phyloP scores from a whole-genome alignment of 2,888 invertebrate species.

The Xestia sexstrigata region DNA sequence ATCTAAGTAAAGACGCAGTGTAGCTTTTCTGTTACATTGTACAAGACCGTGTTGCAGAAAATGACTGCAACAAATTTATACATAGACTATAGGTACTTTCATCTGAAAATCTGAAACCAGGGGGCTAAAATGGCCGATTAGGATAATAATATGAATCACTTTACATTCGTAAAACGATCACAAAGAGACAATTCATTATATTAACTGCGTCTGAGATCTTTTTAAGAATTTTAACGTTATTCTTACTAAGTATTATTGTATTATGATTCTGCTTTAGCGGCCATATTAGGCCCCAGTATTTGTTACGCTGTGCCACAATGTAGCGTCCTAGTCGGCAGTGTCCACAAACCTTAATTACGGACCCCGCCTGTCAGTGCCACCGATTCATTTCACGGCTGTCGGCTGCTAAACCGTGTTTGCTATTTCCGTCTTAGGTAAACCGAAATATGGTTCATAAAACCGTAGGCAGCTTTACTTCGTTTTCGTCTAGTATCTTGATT shows the following conservation, averaged over 20 bases:
- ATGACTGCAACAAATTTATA: not conserved
- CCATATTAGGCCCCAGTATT: not conserved
- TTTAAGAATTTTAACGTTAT: no score
- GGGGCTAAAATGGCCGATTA: no score
- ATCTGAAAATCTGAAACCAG: not conserved
- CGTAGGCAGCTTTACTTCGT: not conserved
- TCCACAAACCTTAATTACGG: slow-evolving; percentile 25
- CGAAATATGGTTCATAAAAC: not conserved
- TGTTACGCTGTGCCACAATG: slow-evolving; percentile 17
- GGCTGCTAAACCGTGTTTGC: not conserved
- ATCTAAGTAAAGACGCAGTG: not conserved
- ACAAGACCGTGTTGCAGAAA: not conserved
- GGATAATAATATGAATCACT: no score
- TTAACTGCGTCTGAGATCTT: no score
- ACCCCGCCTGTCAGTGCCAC: slow-evolving; percentile 12
- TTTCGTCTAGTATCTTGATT: not conserved
- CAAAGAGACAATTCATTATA: no score
- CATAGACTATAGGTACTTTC: not conserved
- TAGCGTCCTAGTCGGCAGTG: not conserved
- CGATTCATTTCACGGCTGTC: slow-evolving; percentile 27
- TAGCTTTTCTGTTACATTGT: not conserved
- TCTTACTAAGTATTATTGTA: no score
- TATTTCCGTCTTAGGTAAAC: slow-evolving; percentile 6
- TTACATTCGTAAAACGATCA: no score
- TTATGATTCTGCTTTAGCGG: no score